Evolutionary conservation across 53 echinoderm and acorn worm genomes (phyloP).

Genomic region (Antedon mediterranea): DNA sequence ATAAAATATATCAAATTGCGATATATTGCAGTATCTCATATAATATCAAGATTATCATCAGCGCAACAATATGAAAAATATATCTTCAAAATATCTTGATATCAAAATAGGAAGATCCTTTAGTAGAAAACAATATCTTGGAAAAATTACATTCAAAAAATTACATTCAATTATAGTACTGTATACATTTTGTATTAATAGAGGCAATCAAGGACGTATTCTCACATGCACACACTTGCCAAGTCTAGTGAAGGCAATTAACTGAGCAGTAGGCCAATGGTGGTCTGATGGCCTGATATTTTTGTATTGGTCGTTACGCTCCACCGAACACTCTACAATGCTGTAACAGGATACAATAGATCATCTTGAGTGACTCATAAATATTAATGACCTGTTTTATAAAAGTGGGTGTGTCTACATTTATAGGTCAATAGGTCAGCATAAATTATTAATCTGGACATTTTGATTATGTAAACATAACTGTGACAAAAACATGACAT

Average conservation of each 20-base stretch:
- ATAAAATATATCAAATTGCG: too few species aligned
- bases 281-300: neutral
- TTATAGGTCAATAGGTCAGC: neutral
- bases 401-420: neutral
- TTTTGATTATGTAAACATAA: neutral
- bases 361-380: neutral
- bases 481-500: too few species aligned
- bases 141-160: too few species aligned
- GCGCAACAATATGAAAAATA: too few species aligned
- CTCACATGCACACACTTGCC: neutral
- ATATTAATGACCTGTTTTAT: slow-evolving; percentile 1
- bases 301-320: neutral
- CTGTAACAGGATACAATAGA: neutral
- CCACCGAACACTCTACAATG: neutral
- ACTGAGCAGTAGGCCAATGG: neutral
- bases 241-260: neutral
- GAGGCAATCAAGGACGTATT: neutral
- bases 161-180: too few species aligned
- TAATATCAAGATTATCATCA: too few species aligned
- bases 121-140: too few species aligned
- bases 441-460: neutral
- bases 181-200: neutral
- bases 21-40: too few species aligned
- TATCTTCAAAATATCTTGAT: too few species aligned
- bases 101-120: too few species aligned